A percentile compares a stretch with the other conserved stretches of the same genome.
These are phyloP conservation scores for Cylas formicarius DNA, from an alignment of 1,140 invertebrate species.

Conservation along the genomic window DNA sequence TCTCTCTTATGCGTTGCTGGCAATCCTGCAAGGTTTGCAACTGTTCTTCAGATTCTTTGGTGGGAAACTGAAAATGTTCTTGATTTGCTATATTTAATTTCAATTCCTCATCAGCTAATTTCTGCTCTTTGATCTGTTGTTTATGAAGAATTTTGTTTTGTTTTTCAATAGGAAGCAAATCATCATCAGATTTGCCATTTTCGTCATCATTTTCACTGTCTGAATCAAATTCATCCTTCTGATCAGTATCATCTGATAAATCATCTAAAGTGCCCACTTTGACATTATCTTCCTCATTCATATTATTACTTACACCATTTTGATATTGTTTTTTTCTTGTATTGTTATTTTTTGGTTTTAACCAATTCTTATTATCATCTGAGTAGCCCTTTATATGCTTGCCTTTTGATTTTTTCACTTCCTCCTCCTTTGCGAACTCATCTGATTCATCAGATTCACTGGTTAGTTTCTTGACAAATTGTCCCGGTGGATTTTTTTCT, in stretches of 20 bases:
- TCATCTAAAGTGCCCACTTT: conserved; percentile 45
- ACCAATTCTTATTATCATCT: conserved; percentile 63
- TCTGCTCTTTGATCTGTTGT: conserved; percentile 60
- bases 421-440: conserved; percentile 14
- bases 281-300: conserved; percentile 30
- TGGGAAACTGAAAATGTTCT: conserved; percentile 70
- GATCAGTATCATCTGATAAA: conserved; percentile 36
- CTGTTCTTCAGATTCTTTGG: conserved; percentile 63
- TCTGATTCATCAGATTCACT: conserved; percentile 15
- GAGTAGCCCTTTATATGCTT: conserved; percentile 46
- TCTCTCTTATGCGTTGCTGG: conserved; percentile 85
- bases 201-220: conserved; percentile 53
- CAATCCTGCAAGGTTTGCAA: conserved; percentile 60
- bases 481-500: conserved; percentile 13
- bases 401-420: conserved; percentile 21
- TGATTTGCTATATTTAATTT: conserved; percentile 66
- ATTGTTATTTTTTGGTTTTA: conserved; percentile 50
- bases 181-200: conserved; percentile 32
- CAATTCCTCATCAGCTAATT: conserved; percentile 75
- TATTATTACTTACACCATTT: conserved; percentile 20
- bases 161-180: conserved; percentile 78
- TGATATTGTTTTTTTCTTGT: no score
- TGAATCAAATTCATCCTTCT: conserved; percentile 40
- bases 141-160: conserved; percentile 72
- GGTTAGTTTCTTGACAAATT: conserved; percentile 3